Base-by-base conservation (phyloP, 1,140 invertebrate species). In the Lepidurus apus region DNA sequence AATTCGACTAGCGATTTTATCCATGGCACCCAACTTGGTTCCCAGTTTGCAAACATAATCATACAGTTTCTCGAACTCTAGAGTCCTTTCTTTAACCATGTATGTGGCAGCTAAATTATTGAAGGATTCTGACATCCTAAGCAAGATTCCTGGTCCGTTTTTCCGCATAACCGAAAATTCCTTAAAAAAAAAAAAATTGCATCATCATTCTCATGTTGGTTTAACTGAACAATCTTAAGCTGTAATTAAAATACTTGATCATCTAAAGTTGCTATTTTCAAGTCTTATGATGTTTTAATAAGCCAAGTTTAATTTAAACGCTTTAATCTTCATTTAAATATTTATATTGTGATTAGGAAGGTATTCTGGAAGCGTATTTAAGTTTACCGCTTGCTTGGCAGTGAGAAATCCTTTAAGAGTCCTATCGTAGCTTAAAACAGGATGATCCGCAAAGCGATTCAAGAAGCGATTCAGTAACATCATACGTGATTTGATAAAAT, bases 401-500 rank as follows among this genome's bases (percentile, higher is more conserved):
- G 90, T 92, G 13, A 93, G 85, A 84, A 93, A 93, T 47, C 89
- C 85, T 78, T 90, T 87, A 44, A 92, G 85, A 85, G 89, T 89
- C 83, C 89, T 88, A 82, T 91, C 89, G 82, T 88, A 91, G 79
- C 91, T 92, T 13, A 93, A 84, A 76, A 93, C 91, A 2, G 91
- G 91, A 85, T 93, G 91, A 81, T 89, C 88, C 34, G 88, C 86
- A 17, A 91, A 81, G 74, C 90, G 85, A 74, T 88, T 89, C 9
- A 93, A 85, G 84, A 92, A 93, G 80, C 90, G 87, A 82, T 93
- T 89, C 43, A 93, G 85, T n/a, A 91, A 86, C 79, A 88, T 88
- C 89, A 92, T 91, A 81, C 92, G 85, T 42, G 89, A 87, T 80
- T 90, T 84, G 75, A 93, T 89, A 84, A 93, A 93, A 81, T 92